phyloP scores from a whole-genome alignment of 2,797 vertebrate genomes.

The Alfaro cultratus region DNA sequence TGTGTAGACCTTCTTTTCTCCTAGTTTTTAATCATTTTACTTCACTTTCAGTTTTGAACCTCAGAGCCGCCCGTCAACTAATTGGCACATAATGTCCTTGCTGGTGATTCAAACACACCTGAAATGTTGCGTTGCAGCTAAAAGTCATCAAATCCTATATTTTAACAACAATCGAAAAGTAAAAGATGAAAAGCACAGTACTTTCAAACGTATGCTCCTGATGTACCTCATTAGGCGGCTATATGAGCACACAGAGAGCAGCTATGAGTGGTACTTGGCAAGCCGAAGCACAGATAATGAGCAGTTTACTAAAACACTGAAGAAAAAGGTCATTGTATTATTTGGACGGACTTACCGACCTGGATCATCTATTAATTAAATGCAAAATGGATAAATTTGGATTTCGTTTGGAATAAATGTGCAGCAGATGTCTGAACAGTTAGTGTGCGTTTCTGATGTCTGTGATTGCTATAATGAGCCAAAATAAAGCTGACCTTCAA shows the following conservation, averaged over 20 bases:
- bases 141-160: neutral
- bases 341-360: neutral
- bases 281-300: constrained; percentile 12
- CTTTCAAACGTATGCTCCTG: constrained; percentile 6
- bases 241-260: neutral
- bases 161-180: constrained; percentile 13
- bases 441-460: neutral
- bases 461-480: neutral
- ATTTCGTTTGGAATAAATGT: neutral
- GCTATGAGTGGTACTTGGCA: neutral
- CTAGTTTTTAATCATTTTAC: neutral
- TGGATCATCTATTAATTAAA: constrained; percentile 6
- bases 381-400: constrained; percentile 5
- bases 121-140: neutral
- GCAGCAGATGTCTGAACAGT: constrained; percentile 7
- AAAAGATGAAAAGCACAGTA: constrained; percentile 5
- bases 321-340: constrained; percentile 5
- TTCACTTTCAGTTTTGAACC: neutral
- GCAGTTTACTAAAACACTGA: neutral
- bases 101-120: neutral
- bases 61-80: neutral
- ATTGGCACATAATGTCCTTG: neutral
- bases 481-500: constrained; percentile 4
- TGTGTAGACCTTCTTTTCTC: neutral
- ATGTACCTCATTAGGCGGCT: constrained; percentile 22